These are phyloP conservation scores for Bos javanicus DNA, from an alignment of 2,113 vertebrate species.

Conservation along the genomic window DNA sequence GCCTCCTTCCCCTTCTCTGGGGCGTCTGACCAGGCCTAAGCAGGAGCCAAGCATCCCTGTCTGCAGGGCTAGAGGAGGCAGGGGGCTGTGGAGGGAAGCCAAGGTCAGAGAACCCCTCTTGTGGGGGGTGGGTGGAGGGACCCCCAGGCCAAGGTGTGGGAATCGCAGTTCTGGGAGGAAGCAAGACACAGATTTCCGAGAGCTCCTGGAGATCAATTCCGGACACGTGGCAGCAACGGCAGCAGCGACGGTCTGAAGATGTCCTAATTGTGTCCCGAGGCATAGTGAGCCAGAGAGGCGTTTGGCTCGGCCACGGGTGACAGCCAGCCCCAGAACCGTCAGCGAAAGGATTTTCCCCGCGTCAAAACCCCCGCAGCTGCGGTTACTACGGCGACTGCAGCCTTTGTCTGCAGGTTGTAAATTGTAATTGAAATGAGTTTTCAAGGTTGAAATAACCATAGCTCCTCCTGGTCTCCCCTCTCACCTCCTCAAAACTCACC, in stretches of 20 bases:
- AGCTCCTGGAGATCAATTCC: conserved; percentile 48
- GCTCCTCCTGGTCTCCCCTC: neutral
- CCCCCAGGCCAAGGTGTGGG: neutral
- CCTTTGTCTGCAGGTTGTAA: conserved; percentile 74
- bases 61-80: neutral
- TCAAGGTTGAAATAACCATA: conserved; percentile 75
- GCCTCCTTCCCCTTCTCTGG: neutral
- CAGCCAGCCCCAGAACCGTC: conserved; percentile 34
- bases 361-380: conserved; percentile 30
- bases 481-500: neutral
- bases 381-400: conserved; percentile 67
- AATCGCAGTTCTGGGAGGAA: neutral
- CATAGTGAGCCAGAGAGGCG: conserved; percentile 39
- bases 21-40: neutral
- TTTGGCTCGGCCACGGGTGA: conserved; percentile 46
- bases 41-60: neutral
- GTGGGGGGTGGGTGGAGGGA: fast-evolving
- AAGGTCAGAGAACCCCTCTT: neutral
- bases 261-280: conserved; percentile 77
- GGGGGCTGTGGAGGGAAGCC: fast-evolving
- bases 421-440: conserved; percentile 75
- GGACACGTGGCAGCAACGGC: neutral
- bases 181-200: neutral
- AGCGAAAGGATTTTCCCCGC: conserved; percentile 40
- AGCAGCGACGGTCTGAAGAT: conserved; percentile 65